Evolutionary conservation across 2,113 vertebrate genomes (phyloP), one percentile per base, ranked within the genome.

Genomic region (Sialia sialis): DNA sequence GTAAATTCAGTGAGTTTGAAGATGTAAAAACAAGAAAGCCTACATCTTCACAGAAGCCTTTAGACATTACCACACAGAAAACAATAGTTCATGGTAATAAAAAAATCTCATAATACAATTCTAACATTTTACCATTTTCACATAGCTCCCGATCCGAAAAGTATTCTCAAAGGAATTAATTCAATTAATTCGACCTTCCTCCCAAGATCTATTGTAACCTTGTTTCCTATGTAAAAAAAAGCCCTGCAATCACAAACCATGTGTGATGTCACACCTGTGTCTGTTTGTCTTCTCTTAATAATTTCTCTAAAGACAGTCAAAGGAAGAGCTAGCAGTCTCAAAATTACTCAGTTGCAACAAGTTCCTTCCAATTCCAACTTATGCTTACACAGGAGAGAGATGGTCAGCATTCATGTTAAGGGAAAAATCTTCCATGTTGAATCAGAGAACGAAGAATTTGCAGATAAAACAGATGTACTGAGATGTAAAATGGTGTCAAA

Each of bases 321-420:
- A 60, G 15, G 41, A 76, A 60, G 49, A 75, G 21, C 23, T 25
- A 56, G 23, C 29, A 55, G 72, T 39, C 36, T 84, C 48, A 75
- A 34, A 95, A 78, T 14, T 67, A 44, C 8, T 63, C 30, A 39
- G 36, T 39, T 75, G 39, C 21, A 54, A 70, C 38, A 68, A 91
- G 30, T 16, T 67, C 26, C 19, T 92, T 78, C 51, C 1, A 0
- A 63, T 81, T 87, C n/a, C 30, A 75, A 2, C 17, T 54, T 30
- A 18, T 4, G 29, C 63, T 87, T 32, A 19, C 46, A 75, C 11
- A 55, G 43, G 16, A 60, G 16, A 67, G 36, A 62, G 51, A 49
- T 1, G 2, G 30, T 51, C 43, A 62, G 34, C 0, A 0, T 43
- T 44, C 5, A 1, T 13, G 21, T 54, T 49, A 84, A 66, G 26